Conservation (phyloP, 2,888 invertebrate genomes). For the Eutolmus rufibarbis region DNA sequence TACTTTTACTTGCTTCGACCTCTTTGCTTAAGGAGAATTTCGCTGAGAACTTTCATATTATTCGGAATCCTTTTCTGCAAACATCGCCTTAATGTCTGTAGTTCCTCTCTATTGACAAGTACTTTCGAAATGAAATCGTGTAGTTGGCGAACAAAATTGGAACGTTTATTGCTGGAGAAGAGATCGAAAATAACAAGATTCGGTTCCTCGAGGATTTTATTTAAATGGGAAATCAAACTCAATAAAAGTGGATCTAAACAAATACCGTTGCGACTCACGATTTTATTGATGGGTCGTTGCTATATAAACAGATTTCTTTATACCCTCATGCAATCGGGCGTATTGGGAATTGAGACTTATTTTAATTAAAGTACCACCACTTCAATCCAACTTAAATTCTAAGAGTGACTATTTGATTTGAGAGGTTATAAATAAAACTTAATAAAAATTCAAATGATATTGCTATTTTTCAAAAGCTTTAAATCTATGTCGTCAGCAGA, state of each 20-base stretch:
- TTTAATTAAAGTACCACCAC: background rate
- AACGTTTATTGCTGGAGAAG: background rate
- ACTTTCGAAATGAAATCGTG: background rate
- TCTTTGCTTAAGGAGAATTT: background rate
- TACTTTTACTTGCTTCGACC: background rate
- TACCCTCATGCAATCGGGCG: background rate
- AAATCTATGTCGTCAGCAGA: background rate
- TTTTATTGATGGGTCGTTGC: background rate
- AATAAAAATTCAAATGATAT: background rate
- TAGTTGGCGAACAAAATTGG: background rate
- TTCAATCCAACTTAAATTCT: background rate
- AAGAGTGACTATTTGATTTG: background rate
- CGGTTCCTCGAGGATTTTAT: background rate
- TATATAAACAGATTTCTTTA: background rate
- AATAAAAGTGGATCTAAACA: background rate
- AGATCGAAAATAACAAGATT: background rate
- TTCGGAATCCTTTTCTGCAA: background rate
- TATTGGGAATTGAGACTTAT: background rate
- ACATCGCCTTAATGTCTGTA: background rate
- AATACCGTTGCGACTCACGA: background rate
- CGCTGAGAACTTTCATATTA: background rate
- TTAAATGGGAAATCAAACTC: background rate
- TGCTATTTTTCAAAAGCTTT: background rate
- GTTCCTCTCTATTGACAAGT: background rate
- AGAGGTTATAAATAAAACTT: background rate